phyloP scores from a whole-genome alignment of 2,888 invertebrate species.

The Herminia tarsipennalis region DNA sequence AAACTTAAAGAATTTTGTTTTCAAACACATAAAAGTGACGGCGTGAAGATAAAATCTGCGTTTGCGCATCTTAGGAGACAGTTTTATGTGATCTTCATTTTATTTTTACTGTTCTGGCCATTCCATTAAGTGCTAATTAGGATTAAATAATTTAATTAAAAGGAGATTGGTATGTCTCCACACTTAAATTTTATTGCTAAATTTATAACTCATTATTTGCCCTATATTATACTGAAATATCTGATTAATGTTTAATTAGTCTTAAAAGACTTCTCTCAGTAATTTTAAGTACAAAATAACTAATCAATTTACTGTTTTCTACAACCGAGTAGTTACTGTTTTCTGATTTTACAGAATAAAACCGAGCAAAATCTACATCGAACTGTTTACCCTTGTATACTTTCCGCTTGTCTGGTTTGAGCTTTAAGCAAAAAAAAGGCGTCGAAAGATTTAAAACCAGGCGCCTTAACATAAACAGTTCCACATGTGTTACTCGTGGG shows the following conservation, averaged over 20 bases:
- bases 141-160: slow-evolving; percentile 34
- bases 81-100: slow-evolving; percentile 34
- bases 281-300: not conserved
- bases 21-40: slow-evolving; percentile 31
- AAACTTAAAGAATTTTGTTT: slow-evolving; percentile 30
- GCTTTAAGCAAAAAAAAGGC: slow-evolving; percentile 50
- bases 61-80: slow-evolving; percentile 27
- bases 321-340: too few relatives aligned
- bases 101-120: slow-evolving; percentile 18
- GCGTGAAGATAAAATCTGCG: slow-evolving; percentile 39
- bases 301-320: not conserved
- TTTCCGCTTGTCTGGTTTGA: slow-evolving; percentile 40
- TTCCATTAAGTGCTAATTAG: slow-evolving; percentile 37
- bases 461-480: slow-evolving; percentile 62
- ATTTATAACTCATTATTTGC: slow-evolving; percentile 23
- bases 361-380: slow-evolving; percentile 22
- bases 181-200: slow-evolving; percentile 19
- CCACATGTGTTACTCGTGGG: slow-evolving; percentile 77
- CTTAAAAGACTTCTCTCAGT: too few relatives aligned
- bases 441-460: slow-evolving; percentile 68
- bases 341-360: too few relatives aligned
- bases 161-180: slow-evolving; percentile 7
- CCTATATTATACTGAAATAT: slow-evolving; percentile 1
- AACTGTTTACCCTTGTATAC: slow-evolving; percentile 48
- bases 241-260: slow-evolving; percentile 3